phyloP scores from a whole-genome alignment of 2,113 vertebrate genomes.

The Gracilinanus agilis region DNA sequence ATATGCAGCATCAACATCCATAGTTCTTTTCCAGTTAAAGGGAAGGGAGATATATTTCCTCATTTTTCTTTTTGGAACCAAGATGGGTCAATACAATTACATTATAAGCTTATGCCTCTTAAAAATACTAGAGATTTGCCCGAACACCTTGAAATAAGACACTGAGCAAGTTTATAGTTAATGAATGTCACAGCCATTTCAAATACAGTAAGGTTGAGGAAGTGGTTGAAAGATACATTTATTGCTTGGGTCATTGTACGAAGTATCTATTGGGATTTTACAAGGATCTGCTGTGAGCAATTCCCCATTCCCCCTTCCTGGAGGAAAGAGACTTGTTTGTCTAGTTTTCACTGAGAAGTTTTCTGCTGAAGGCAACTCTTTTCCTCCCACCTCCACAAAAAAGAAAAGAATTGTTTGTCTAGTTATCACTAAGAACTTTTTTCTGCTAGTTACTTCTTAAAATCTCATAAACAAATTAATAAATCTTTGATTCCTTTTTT shows the following conservation, averaged over 20 bases:
- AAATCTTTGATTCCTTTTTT: not conserved
- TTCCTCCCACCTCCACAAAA: too few relatives aligned
- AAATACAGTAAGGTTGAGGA: not conserved
- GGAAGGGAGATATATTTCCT: not conserved
- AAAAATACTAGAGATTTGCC: not conserved
- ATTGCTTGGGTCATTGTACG: not conserved
- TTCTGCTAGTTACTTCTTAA: conserved; percentile 18
- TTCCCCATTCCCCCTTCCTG: not conserved
- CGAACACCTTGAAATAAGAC: not conserved
- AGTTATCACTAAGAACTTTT: not conserved
- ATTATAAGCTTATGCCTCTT: not conserved
- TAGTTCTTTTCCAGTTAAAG: not conserved
- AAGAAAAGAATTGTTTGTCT: not conserved
- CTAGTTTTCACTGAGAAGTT: not conserved
- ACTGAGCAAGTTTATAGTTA: conserved; percentile 13
- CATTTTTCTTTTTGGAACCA: not conserved
- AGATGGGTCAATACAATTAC: not conserved
- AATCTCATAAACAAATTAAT: conserved; percentile 10
- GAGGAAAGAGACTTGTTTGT: not conserved
- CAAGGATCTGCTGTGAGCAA: not conserved
- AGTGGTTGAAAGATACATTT: not conserved
- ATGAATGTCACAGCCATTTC: not conserved
- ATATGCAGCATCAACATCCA: not conserved
- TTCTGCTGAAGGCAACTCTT: not conserved
- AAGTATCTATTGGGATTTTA: not conserved